Percentiles rank a stretch among this genome's conserved stretches.
These are phyloP conservation scores for Nibea albiflora DNA, from an alignment of 2,113 vertebrate species.

Conservation along the genomic window DNA sequence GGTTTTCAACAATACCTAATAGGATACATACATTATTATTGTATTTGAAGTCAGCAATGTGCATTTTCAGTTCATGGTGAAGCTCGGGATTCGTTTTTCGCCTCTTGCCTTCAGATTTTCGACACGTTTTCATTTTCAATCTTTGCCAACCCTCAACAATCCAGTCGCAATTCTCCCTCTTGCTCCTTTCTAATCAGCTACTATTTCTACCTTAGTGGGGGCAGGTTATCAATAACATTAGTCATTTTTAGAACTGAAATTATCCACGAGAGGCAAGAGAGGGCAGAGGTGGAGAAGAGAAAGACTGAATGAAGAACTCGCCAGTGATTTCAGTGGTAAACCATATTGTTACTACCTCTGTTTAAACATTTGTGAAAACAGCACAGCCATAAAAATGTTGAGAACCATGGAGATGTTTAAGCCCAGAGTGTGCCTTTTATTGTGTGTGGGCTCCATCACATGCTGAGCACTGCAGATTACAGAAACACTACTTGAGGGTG, in stretches of 20 bases:
- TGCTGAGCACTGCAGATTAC: constrained; percentile 2
- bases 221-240: not conserved
- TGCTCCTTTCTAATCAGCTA: not conserved
- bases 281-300: not conserved
- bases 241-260: not conserved
- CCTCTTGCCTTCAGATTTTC: not conserved
- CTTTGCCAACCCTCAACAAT: not conserved
- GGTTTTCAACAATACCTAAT: not conserved
- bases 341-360: not conserved
- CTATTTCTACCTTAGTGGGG: not conserved
- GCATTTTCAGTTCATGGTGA: not conserved
- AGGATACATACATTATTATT: too few species aligned
- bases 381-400: not conserved
- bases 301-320: not conserved
- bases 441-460: not conserved
- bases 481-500: not conserved
- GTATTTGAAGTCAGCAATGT: too few species aligned
- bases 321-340: not conserved
- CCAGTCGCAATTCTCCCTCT: not conserved
- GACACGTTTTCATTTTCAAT: too few species aligned
- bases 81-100: not conserved
- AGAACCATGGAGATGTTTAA: not conserved
- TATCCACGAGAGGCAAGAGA: too few species aligned
- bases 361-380: not conserved
- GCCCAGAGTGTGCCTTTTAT: not conserved